phyloP scores from a whole-genome alignment of 2,113 vertebrate species.

The Pionites leucogaster region DNA sequence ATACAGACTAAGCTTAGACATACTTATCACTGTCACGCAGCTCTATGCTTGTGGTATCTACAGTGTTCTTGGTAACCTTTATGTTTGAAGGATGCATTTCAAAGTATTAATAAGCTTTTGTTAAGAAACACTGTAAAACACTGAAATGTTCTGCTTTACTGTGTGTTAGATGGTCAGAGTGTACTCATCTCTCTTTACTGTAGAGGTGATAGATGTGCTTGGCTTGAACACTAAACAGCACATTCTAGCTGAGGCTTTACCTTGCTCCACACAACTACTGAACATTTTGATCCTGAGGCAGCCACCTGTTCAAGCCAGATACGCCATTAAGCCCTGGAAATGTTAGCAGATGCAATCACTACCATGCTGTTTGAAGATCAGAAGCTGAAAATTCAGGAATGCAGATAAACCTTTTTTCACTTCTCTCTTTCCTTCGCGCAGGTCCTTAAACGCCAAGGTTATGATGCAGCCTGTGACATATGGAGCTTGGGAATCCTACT shows the following conservation, averaged over 20 bases:
- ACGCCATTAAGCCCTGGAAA: background rate
- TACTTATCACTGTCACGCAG: background rate
- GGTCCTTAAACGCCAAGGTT: constrained; percentile 94
- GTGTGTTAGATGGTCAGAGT: background rate
- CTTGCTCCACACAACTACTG: background rate
- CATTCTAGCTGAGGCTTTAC: background rate
- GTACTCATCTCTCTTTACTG: background rate
- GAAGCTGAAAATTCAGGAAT: background rate
- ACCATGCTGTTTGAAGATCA: background rate
- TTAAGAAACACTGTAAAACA: background rate
- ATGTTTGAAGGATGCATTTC: background rate
- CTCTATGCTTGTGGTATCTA: background rate
- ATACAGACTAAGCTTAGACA: background rate
- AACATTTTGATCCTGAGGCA: background rate
- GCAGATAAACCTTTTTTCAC: background rate
- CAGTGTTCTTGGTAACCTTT: background rate
- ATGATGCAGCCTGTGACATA: constrained; percentile 94
- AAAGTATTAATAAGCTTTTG: background rate
- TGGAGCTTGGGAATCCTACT: constrained; percentile 94
- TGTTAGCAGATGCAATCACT: background rate
- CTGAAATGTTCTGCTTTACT: background rate
- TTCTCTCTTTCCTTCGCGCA: background rate
- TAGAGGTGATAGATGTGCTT: background rate
- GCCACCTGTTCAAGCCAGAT: background rate
- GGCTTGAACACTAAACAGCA: background rate